Conservation (phyloP, 2,888 invertebrate species). For the Limnephilus auricula region DNA sequence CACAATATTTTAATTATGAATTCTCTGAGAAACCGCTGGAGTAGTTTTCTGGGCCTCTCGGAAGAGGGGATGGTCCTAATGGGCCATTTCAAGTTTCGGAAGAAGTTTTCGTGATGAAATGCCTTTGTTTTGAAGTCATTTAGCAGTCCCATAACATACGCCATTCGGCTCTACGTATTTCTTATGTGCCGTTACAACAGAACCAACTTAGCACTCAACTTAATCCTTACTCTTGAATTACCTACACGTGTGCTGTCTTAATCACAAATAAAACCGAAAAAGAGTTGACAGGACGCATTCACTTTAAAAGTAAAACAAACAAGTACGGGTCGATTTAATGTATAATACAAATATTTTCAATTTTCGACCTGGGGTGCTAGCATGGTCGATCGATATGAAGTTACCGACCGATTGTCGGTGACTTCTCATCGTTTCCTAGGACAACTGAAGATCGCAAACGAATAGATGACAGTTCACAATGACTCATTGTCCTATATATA, state of each 20-base stretch:
- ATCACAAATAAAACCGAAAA: background rate
- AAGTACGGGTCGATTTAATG: too few relatives aligned
- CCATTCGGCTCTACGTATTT: background rate
- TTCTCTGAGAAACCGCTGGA: slow-evolving; percentile 14
- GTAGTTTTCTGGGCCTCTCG: slow-evolving; percentile 13
- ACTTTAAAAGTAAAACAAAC: background rate
- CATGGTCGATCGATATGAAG: too few relatives aligned
- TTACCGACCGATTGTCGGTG: too few relatives aligned
- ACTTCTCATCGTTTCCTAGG: too few relatives aligned
- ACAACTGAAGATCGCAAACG: too few relatives aligned
- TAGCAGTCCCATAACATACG: slow-evolving; percentile 24
- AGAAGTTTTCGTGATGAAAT: slow-evolving; percentile 43
- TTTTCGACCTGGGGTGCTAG: too few relatives aligned
- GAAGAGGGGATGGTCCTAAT: slow-evolving; percentile 26
- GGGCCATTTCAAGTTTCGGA: slow-evolving; percentile 40
- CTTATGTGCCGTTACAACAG: background rate
- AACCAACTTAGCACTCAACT: background rate
- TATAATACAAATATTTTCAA: too few relatives aligned
- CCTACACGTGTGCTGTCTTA: background rate
- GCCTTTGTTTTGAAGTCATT: slow-evolving; percentile 45
- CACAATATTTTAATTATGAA: slow-evolving; percentile 44
- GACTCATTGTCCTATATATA: too few relatives aligned
- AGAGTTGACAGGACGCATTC: background rate
- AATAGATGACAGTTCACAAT: too few relatives aligned
- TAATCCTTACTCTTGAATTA: background rate